Evolutionary conservation across 1,140 invertebrate genomes (phyloP).

Genomic region (Sminthurides bifidus): DNA sequence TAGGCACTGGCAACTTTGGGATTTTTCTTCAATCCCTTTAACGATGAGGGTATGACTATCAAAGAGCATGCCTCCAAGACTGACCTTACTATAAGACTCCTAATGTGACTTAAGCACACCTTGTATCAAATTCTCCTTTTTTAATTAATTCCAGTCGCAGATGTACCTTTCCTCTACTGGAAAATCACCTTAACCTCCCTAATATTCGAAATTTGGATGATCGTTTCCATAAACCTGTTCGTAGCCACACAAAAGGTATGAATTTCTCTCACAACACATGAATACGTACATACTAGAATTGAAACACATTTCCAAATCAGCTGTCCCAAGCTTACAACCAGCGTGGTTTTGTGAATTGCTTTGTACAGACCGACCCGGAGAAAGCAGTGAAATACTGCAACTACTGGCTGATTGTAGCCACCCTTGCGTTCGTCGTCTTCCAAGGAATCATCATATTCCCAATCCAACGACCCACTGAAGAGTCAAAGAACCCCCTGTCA

Average conservation of each 20-base stretch:
- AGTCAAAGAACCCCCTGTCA: background rate
- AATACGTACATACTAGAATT: background rate
- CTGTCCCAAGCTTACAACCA: background rate
- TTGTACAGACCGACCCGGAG: background rate
- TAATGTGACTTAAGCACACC: too few relatives aligned
- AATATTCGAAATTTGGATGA: conserved; percentile 2
- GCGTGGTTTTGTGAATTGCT: background rate
- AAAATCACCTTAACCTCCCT: background rate
- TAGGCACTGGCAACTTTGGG: background rate
- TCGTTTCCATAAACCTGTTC: conserved; percentile 1
- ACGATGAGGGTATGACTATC: conserved; percentile 4
- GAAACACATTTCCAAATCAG: too few relatives aligned
- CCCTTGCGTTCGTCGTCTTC: background rate
- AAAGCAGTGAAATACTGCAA: background rate
- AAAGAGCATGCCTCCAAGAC: too few relatives aligned
- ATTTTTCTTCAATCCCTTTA: conserved; percentile 7
- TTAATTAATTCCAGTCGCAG: background rate
- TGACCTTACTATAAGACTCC: too few relatives aligned
- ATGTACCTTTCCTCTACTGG: conserved; percentile 1
- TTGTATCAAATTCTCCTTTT: too few relatives aligned
- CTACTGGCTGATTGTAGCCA: background rate
- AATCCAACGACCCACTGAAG: background rate
- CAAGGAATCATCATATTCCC: background rate
- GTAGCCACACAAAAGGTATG: conserved; percentile 4
- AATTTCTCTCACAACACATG: background rate